These are phyloP conservation scores for Mnemiopsis leidyi DNA, from an alignment of 37 sponge, comb jelly and placozoan genomes.

Conservation along the genomic window DNA sequence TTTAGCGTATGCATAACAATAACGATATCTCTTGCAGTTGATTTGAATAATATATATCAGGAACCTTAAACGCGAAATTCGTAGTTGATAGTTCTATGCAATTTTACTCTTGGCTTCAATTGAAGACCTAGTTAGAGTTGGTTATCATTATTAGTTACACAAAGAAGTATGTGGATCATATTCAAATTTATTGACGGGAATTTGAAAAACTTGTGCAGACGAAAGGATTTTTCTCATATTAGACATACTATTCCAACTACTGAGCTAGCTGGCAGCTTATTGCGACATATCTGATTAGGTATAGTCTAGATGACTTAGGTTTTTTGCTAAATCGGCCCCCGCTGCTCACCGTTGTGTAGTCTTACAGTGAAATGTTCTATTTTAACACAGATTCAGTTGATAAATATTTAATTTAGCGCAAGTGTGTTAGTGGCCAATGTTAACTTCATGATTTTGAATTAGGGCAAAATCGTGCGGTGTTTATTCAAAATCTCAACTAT, in stretches of 20 bases:
- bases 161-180: too few relatives aligned
- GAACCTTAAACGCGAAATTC: background rate
- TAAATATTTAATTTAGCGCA: constrained; percentile 50
- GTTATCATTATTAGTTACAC: background rate
- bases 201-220: too few relatives aligned
- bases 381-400: constrained; percentile 61
- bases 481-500: too few relatives aligned
- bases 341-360: background rate
- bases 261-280: too few relatives aligned
- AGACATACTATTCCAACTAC: too few relatives aligned
- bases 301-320: background rate
- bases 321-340: background rate
- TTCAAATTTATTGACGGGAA: too few relatives aligned
- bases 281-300: too few relatives aligned
- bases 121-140: background rate
- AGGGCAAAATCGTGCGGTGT: too few relatives aligned
- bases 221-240: too few relatives aligned
- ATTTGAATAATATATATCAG: too few relatives aligned
- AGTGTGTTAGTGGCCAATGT: background rate
- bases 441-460: background rate
- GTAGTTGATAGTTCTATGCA: background rate
- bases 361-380: constrained; percentile 4
- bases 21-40: background rate
- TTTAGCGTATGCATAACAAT: background rate
- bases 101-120: background rate